Percentiles rank a stretch among this genome's conserved stretches.
These are phyloP conservation scores for Balanococcus diminutus DNA, from an alignment of 2,888 invertebrate species.

Conservation along the genomic window DNA sequence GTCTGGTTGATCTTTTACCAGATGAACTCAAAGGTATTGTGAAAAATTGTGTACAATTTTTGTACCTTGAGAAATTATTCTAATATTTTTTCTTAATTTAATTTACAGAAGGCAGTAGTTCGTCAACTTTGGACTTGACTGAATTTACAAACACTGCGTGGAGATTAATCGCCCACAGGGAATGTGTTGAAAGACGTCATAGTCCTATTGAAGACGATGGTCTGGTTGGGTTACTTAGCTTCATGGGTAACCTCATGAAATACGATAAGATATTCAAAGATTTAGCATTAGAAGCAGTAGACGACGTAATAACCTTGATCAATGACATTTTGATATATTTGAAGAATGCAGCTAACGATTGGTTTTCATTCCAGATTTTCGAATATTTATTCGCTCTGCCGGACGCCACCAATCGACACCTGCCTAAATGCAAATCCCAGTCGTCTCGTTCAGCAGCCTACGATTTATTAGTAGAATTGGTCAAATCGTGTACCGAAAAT, in stretches of 20 bases:
- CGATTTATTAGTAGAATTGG: conserved; percentile 86
- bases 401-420: conserved; percentile 79
- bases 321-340: background rate
- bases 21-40: conserved; percentile 72
- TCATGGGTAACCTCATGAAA: conserved; percentile 86
- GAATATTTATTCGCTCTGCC: conserved; percentile 89
- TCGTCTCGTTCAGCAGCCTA: conserved; percentile 88
- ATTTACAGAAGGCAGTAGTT: conserved; percentile 60
- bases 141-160: conserved; percentile 75
- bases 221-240: conserved; percentile 82
- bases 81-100: conserved; percentile 8
- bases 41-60: conserved; percentile 47
- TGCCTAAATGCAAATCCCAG: conserved; percentile 92
- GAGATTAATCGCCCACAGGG: conserved; percentile 75
- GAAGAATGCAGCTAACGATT: background rate
- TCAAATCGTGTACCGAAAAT: conserved; percentile 83
- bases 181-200: conserved; percentile 81
- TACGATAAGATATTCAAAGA: conserved; percentile 88
- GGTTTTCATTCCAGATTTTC: conserved; percentile 68
- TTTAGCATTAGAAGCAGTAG: conserved; percentile 73
- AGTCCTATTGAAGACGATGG: conserved; percentile 88
- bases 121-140: conserved; percentile 70
- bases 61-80: background rate
- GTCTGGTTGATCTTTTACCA: conserved; percentile 84
- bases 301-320: conserved; percentile 64